Conservation (phyloP, 2,113 vertebrate genomes). For the Sceloporus tristichus region DNA sequence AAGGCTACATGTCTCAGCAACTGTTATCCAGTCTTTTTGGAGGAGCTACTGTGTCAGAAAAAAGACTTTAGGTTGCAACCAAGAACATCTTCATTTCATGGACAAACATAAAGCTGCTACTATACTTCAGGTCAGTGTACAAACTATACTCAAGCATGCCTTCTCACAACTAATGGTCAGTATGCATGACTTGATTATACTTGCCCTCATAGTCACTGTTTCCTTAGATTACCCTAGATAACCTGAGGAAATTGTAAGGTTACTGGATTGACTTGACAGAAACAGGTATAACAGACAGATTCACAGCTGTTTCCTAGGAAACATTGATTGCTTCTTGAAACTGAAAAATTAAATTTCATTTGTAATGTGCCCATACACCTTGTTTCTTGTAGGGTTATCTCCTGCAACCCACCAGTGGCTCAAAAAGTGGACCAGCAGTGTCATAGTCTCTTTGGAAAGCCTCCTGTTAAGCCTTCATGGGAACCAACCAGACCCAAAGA, state of each 20-base stretch:
- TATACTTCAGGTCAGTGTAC: constrained; percentile 88
- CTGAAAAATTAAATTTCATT: neutral
- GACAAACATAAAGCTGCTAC: constrained; percentile 81
- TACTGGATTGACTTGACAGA: neutral
- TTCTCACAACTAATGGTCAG: neutral
- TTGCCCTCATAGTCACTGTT: too few species aligned
- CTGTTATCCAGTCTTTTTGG: constrained; percentile 67
- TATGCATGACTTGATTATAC: too few species aligned
- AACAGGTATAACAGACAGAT: neutral
- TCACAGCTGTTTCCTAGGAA: neutral
- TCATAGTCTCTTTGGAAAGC: neutral
- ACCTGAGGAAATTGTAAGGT: neutral
- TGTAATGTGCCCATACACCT: neutral
- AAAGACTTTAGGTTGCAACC: constrained; percentile 34
- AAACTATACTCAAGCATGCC: neutral
- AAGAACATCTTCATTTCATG: constrained; percentile 18
- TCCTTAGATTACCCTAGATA: neutral
- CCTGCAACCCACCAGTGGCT: neutral
- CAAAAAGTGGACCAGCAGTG: neutral
- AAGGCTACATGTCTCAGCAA: constrained; percentile 59
- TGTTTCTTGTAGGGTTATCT: neutral
- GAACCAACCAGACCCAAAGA: neutral
- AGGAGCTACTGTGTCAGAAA: constrained; percentile 43
- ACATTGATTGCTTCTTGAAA: neutral
- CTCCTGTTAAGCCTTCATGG: neutral